phyloP scores from a whole-genome alignment of 2,888 invertebrate genomes.

The Caenorhabditis becei region DNA sequence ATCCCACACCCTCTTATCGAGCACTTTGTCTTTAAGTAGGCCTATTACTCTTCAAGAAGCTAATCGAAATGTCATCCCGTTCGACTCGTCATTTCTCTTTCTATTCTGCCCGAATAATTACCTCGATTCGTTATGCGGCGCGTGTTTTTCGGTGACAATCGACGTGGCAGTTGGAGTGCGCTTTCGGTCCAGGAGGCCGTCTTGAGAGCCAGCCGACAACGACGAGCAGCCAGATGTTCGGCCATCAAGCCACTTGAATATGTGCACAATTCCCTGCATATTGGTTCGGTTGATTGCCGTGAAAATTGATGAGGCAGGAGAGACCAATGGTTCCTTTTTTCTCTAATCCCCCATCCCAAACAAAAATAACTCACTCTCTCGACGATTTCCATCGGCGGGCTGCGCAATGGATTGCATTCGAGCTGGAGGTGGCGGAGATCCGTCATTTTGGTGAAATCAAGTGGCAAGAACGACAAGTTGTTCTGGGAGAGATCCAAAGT shows the following conservation, averaged over 20 bases:
- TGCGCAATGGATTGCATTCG: constrained; percentile 53
- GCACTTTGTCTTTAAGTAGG: constrained; percentile 1
- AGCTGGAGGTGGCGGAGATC: constrained; percentile 47
- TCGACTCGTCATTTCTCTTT: constrained; percentile 18
- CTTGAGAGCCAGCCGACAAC: constrained; percentile 43
- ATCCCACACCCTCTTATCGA: neutral
- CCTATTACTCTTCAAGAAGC: constrained; percentile 45
- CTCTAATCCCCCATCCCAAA: neutral
- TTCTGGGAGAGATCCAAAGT: constrained; percentile 67
- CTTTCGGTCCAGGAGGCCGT: constrained; percentile 40
- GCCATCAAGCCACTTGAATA: constrained; percentile 66
- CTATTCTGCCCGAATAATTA: constrained; percentile 48
- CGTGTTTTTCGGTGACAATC: constrained; percentile 44
- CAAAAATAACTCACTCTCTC: constrained; percentile 40
- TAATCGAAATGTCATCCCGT: constrained; percentile 42
- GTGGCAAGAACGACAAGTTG: constrained; percentile 64
- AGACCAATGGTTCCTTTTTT: constrained; percentile 2
- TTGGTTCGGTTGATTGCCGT: constrained; percentile 29
- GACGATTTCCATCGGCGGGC: constrained; percentile 58
- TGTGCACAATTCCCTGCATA: constrained; percentile 62
- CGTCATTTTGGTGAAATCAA: constrained; percentile 66
- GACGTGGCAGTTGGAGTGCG: constrained; percentile 35
- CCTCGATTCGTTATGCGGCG: constrained; percentile 60
- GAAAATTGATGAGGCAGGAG: constrained; percentile 32
- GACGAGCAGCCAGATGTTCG: constrained; percentile 63